phyloP scores from a whole-genome alignment of 2,113 vertebrate genomes.

The Anolis carolinensis region DNA sequence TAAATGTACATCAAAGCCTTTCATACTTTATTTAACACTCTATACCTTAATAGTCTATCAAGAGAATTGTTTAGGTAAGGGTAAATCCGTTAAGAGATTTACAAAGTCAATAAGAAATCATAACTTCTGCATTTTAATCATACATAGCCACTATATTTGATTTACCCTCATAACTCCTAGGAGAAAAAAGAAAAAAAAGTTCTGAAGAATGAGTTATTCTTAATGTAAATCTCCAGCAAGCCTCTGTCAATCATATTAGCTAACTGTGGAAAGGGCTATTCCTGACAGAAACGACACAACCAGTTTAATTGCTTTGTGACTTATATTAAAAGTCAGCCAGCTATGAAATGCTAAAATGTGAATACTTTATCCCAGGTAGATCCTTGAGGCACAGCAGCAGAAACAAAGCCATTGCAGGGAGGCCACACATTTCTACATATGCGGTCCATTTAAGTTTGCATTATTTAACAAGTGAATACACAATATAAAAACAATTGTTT shows the following conservation, averaged over 20 bases:
- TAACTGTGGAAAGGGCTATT: slow-evolving; percentile 44
- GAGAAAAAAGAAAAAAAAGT: slow-evolving; percentile 66
- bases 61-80: slow-evolving; percentile 57
- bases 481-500: not conserved
- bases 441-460: not conserved
- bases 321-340: slow-evolving; percentile 66
- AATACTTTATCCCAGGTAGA: slow-evolving; percentile 38
- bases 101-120: slow-evolving; percentile 73
- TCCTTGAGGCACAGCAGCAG: not conserved
- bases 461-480: not conserved
- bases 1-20: slow-evolving; percentile 28
- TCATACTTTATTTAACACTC: slow-evolving; percentile 58
- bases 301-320: slow-evolving; percentile 69
- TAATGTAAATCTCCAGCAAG: slow-evolving; percentile 73
- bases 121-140: slow-evolving; percentile 75
- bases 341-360: slow-evolving; percentile 60
- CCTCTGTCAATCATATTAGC: slow-evolving; percentile 71
- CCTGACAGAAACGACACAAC: slow-evolving; percentile 58
- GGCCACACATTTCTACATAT: not conserved
- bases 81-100: slow-evolving; percentile 68
- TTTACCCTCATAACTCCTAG: slow-evolving; percentile 70
- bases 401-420: not conserved
- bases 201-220: slow-evolving; percentile 76
- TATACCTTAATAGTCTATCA: slow-evolving; percentile 34
- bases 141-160: slow-evolving; percentile 63